Base-by-base conservation (phyloP, 2,888 invertebrate species). In the Mesopsocus fuscifrons region DNA sequence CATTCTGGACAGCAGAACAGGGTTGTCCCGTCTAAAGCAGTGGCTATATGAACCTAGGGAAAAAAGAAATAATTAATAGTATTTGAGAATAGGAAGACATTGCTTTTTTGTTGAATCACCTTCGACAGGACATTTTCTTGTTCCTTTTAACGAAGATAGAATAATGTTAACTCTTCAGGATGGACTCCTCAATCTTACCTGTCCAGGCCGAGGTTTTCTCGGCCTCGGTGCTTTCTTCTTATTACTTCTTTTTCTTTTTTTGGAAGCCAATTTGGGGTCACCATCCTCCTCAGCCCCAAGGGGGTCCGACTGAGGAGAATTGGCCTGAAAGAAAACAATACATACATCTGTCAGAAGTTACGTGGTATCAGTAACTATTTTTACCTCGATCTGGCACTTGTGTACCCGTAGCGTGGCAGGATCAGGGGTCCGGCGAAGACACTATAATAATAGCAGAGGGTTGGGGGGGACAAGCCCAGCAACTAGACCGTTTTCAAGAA, bases 1-100 rank as follows among this genome's bases (percentile, higher is more conserved):
- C 82, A 82, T 61, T 81, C 79, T 1, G 82, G 81, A 56, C 82
- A 82, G 59, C 82, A 81, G 62, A 69, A 82, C 17, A 82, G 60
- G 1, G 75, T 72, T 1, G 78, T 72, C 13, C 83, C 83, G 54
- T 82, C 82, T 0, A 77, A 57, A 0, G 79, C 77, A 0, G 74
- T 74, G 0, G 80, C 75, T 45, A 82, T 80, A 51, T 77, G 71
- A 13, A 32, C 43, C 30, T 6, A 2, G 15, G 13, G 3, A 21
- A 8, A 40, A 20, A n/a, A 6, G 22, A 40, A 3, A 1, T n/a
- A 8, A 40, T 4, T 9, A 9, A 34, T 8, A 6, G 1, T 34
- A 11, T 18, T 11, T 34, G 5, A 5, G 9, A 18, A 34, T n/a
- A 2, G 18, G 8, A 17, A 5, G 4, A 22, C 17, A 35, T 3